Evolutionary conservation across 2,113 vertebrate genomes (phyloP).

Genomic region (Paradoxurus hermaphroditus): DNA sequence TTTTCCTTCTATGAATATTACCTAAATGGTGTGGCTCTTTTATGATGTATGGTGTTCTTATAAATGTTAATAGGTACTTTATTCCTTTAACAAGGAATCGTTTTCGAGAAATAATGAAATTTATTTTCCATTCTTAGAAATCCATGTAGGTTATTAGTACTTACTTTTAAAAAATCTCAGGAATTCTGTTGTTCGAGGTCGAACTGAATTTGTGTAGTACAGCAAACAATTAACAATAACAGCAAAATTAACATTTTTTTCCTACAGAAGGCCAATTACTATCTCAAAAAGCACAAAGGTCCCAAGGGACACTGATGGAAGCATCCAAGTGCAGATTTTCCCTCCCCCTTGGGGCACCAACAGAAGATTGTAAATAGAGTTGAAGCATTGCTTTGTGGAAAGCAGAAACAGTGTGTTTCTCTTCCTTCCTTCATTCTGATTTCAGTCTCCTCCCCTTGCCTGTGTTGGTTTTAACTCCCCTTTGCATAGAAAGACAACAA

Average conservation of each 20-base stretch:
- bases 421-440: background rate
- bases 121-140: background rate
- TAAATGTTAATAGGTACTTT: background rate
- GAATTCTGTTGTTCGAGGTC: background rate
- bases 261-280: background rate
- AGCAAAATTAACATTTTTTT: background rate
- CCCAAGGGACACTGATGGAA: background rate
- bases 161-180: background rate
- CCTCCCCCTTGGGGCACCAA: background rate
- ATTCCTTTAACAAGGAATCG: background rate
- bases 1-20: background rate
- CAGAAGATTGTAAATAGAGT: background rate
- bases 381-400: background rate
- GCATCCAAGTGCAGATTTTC: background rate
- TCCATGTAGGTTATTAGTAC: background rate
- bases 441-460: accelerated
- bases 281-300: background rate
- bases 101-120: background rate
- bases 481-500: background rate
- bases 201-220: background rate
- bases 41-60: background rate
- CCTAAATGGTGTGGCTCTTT: background rate
- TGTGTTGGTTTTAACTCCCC: background rate
- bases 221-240: background rate
- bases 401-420: accelerated